Evolutionary conservation across 2,113 vertebrate species (phyloP), one percentile per base, ranked within the genome.

Genomic region (Colius striatus): DNA sequence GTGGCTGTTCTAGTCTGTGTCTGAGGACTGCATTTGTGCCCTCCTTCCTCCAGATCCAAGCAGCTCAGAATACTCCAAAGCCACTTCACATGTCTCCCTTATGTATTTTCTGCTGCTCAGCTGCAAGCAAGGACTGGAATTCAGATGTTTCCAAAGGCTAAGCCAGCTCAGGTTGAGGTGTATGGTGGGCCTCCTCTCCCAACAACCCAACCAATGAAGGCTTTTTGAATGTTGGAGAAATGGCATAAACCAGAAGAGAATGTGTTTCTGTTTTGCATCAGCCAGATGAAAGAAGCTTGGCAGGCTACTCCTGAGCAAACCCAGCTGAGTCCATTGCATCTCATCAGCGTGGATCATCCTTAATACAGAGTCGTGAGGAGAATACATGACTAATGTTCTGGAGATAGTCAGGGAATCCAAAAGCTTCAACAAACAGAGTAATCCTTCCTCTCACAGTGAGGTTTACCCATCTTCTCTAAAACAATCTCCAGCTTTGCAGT

Each of bases 371-470:
- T 93, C 95, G 75, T 85, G 73, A 96, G 94, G 72, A 91, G 63
- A 91, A 81, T 92, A 82, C 16, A 16, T 97, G 95, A 96, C 90
- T 96, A 92, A 96, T 55, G 61, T 78, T 93, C 66, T 78, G 50
- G 54, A 75, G 76, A 77, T 50, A 50, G 72, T 54, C 45, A 51
- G 84, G 94, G 87, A 94, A 80, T 91, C 62, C 55, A 61, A 84
- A 93, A 85, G 74, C 68, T 85, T 82, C 67, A 93, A 86, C 84
- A 80, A 84, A 73, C 29, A 11, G 51, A 80, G 61, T 82, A 77
- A 87, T 86, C 21, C 55, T 63, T 81, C 58, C 53, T 77, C 43
- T 92, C 30, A 53, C 30, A 9, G 22, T 9, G 16, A 85, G 58
- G 30, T 83, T 84, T 57, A 29, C 20, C 53, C 7, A 1, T 66